Evolutionary conservation across 2,888 invertebrate species (phyloP).

Genomic region (Acanthosoma haemorrhoidale): DNA sequence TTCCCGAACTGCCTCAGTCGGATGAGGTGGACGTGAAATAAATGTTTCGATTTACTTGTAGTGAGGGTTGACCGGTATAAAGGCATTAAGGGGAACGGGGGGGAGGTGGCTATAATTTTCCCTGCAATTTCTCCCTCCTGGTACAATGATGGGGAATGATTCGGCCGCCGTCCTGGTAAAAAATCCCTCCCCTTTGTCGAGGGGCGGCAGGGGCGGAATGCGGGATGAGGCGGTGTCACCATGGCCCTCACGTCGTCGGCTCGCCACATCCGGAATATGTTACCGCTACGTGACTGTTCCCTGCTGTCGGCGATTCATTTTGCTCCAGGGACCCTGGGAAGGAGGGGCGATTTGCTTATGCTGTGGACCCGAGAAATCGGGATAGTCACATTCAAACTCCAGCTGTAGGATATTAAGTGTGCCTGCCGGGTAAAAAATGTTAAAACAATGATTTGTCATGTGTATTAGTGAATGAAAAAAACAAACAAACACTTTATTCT

Average conservation of each 20-base stretch:
- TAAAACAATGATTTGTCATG: no score
- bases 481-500: no score
- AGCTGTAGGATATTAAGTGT: no score
- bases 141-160: conserved; percentile 15
- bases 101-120: conserved; percentile 4
- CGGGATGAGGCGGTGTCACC: neutral
- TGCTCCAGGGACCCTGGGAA: no score
- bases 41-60: neutral
- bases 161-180: neutral
- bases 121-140: conserved; percentile 16
- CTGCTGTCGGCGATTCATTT: neutral
- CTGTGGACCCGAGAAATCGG: no score
- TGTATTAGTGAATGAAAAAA: no score
- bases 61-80: neutral
- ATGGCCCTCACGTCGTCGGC: conserved; percentile 1
- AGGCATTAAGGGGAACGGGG: neutral
- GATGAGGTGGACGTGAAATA: neutral
- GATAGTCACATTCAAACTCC: no score
- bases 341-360: no score
- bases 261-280: conserved; percentile 18
- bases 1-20: neutral
- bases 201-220: neutral
- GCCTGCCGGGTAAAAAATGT: no score
- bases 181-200: conserved; percentile 17
- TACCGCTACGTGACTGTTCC: neutral